Evolutionary conservation across 2,888 invertebrate genomes (phyloP), one percentile per base, ranked within the genome.

Genomic region (Nycteola revayana): DNA sequence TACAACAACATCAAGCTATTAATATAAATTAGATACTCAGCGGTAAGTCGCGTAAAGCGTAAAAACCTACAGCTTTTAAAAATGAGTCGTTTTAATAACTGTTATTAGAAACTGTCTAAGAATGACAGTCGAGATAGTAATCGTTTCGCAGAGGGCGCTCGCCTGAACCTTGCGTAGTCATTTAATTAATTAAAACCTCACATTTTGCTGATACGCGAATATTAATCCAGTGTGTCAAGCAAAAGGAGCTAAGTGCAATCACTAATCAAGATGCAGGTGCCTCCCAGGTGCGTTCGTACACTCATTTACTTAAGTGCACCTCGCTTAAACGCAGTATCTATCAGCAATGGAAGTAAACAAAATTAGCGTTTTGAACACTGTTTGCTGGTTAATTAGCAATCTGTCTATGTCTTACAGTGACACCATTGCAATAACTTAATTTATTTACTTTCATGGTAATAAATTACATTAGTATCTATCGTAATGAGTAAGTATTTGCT

Each of bases 191-290:
- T 78, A 77, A 75, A 79, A 73, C 60, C 66, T 72, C 72, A 66
- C 67, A 67, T 75, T n/a, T 72, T 66, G 62, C 68, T 68, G 67
- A 75, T 77, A 72, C 63, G 58, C 64, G 54, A 61, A 70, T 71
- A 77, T 79, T 81, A 77, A 76, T 78, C 71, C 72, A 55, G 60
- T 62, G 64, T 66, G 76, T 71, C 70, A 73, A 69, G 68, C 65
- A 56, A 60, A 66, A 59, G 63, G 59, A 73, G 66, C 66, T 74
- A 74, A 80, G 79, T 78, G 81, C 75, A 70, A 77, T 79, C 75
- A 77, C 72, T 75, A 78, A 84, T 85, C 84, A 69, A 79, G 80
- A 81, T 81, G 79, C 86, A 87, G 86, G 80, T 87, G 86, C 32
- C 36, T 39, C 39, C 58, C 84, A 85, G 76, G 84, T 83, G 84